A percentile compares a stretch with the other conserved stretches of the same genome.
Conservation (phyloP, 2,797 vertebrate species). For the Pipistrellus nathusii region DNA sequence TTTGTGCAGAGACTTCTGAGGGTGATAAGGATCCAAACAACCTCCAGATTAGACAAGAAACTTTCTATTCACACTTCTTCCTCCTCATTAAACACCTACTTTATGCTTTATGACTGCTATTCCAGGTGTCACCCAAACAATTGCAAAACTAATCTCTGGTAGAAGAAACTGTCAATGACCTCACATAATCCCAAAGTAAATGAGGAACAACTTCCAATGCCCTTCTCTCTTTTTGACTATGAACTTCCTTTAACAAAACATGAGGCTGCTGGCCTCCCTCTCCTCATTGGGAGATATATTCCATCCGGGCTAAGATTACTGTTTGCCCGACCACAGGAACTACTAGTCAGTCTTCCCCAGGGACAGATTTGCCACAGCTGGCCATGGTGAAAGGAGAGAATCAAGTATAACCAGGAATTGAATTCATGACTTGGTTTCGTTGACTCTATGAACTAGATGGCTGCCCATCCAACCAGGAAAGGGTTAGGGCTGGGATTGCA, state of each 20-base stretch:
- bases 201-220: not conserved
- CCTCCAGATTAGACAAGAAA: slow-evolving; percentile 42
- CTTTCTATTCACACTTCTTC: slow-evolving; percentile 52
- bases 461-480: not conserved
- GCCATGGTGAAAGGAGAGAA: slow-evolving; percentile 29
- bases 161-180: not conserved
- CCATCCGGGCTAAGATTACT: not conserved
- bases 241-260: slow-evolving; percentile 33
- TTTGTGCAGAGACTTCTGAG: slow-evolving; percentile 46
- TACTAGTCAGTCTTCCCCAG: not conserved
- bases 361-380: not conserved
- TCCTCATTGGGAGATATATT: slow-evolving; percentile 9
- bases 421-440: not conserved
- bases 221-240: not conserved
- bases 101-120: slow-evolving; percentile 6
- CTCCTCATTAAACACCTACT: not conserved
- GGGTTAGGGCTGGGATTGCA: not conserved
- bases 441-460: slow-evolving; percentile 5
- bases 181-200: not conserved
- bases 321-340: not conserved
- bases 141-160: not conserved
- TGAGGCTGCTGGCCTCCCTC: not conserved
- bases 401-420: not conserved
- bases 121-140: not conserved
- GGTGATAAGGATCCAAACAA: slow-evolving; percentile 52